Conservation (phyloP, 2,113 vertebrate genomes). For the Epinephelus fuscoguttatus region DNA sequence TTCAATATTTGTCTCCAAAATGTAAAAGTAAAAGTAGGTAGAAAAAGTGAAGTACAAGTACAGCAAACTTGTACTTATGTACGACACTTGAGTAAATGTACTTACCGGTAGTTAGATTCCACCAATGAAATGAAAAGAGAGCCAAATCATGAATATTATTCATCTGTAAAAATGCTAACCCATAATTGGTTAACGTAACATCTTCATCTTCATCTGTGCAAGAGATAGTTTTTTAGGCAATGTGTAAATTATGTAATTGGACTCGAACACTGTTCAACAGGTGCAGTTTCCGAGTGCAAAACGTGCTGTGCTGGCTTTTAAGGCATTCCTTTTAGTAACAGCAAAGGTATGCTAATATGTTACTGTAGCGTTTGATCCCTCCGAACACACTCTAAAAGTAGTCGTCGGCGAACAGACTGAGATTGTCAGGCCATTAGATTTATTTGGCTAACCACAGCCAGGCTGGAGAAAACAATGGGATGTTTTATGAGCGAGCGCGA, state of each 20-base stretch:
- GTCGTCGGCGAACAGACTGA: slow-evolving; percentile 22
- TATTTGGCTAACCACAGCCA: slow-evolving; percentile 53
- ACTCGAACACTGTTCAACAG: slow-evolving; percentile 4
- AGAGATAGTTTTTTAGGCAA: neutral
- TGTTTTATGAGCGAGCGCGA: slow-evolving; percentile 57
- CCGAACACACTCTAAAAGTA: slow-evolving; percentile 6
- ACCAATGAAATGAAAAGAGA: neutral
- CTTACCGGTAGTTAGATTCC: too few relatives aligned
- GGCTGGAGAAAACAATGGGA: slow-evolving; percentile 61
- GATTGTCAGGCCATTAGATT: slow-evolving; percentile 61
- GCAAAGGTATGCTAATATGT: neutral
- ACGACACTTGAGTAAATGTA: too few relatives aligned
- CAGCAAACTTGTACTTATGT: too few relatives aligned
- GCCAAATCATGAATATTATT: neutral
- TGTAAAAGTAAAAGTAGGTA: too few relatives aligned
- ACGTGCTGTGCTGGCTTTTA: slow-evolving; percentile 1
- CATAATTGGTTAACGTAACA: neutral
- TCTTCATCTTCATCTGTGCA: neutral
- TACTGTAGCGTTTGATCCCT: slow-evolving; percentile 20
- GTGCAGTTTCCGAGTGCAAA: slow-evolving; percentile 2
- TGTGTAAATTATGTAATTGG: slow-evolving; percentile 1
- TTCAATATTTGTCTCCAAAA: too few relatives aligned
- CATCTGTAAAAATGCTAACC: neutral
- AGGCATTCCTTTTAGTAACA: neutral
- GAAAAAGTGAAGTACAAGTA: too few relatives aligned